phyloP scores from a whole-genome alignment of 2,797 vertebrate genomes.

The Craterocephalus amniculus region DNA sequence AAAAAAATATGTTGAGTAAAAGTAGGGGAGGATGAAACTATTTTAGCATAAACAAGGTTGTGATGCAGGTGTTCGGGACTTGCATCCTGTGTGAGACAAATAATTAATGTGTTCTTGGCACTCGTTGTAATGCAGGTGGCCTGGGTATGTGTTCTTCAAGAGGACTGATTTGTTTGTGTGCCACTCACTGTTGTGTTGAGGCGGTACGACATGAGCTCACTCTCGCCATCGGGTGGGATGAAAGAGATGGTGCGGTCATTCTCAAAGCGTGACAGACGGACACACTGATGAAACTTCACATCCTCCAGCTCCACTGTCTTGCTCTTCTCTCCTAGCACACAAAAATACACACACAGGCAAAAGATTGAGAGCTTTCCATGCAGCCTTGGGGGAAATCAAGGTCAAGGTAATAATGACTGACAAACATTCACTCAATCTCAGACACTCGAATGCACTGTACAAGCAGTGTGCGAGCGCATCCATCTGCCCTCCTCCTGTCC shows the following conservation, averaged over 20 bases:
- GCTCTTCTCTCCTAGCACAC: constrained; percentile 83
- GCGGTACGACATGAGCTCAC: constrained; percentile 88
- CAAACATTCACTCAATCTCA: constrained; percentile 51
- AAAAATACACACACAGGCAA: constrained; percentile 36
- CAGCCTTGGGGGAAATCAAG: constrained; percentile 69
- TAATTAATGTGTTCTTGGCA: constrained; percentile 2
- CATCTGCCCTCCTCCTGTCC: constrained; percentile 43
- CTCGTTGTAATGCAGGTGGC: constrained; percentile 5
- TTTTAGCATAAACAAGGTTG: not conserved
- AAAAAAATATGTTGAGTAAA: not conserved
- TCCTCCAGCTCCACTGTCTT: constrained; percentile 87
- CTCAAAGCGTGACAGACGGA: constrained; percentile 87
- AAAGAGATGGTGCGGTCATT: constrained; percentile 89
- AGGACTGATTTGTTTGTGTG: constrained; percentile 9
- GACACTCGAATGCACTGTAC: constrained; percentile 22
- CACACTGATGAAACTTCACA: constrained; percentile 89
- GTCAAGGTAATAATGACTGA: constrained; percentile 78
- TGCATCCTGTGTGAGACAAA: constrained; percentile 13
- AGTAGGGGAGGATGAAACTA: not conserved
- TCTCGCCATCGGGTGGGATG: constrained; percentile 87
- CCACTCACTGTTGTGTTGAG: constrained; percentile 84
- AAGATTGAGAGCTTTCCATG: constrained; percentile 51
- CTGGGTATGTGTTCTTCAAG: not conserved
- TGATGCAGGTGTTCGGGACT: constrained; percentile 1
- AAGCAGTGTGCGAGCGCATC: constrained; percentile 28